Evolutionary conservation across 2,113 vertebrate species (phyloP), one percentile per base, ranked within the genome.

Genomic region (Lagenorhynchus albirostris): DNA sequence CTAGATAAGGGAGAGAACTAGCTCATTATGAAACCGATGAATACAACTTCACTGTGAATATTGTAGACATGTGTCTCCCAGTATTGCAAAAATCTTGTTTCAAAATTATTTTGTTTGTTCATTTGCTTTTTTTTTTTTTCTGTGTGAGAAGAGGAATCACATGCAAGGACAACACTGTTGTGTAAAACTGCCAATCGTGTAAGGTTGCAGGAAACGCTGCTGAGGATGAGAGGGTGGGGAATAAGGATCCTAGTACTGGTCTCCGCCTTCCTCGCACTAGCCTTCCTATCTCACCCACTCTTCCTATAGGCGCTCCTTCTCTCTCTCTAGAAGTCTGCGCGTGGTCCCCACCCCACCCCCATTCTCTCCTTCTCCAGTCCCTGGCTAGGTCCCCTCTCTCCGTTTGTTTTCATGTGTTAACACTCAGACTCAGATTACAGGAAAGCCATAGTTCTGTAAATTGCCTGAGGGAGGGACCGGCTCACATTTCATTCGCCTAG

Each of bases 401-500:
- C 1, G 14, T 53, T 53, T 58, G 18, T 92, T 67, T 94, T 67
- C 73, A 33, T 5, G 0, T 44, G 18, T 47, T 0, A 0, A 41
- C 93, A 41, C 58, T 98, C 53, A 91, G 93, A 55, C 96, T 98
- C 95, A 68, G 53, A 97, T 98, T 98, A 96, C 23, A 71, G 73
- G 67, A 96, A 97, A 96, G 74, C 95, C 92, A 85, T 38, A 89
- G 96, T 63, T 73, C 91, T 97, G 82, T 53, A 95, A 97, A 97
- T 93, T 90, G 97, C 98, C 97, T 47, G 58, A 95, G 92, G 97
- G 95, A 98, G 80, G 89, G 95, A 96, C 6, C 12, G 86, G 95
- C 94, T 98, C 58, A 6, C 17, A 6, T 98, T 98, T 98, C 97
- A 96, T 96, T 94, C 31, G 84, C 91, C 97, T 98, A 23, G 9